Evolutionary conservation across 2,888 invertebrate genomes (phyloP).

Genomic region (Scaptomyza cyrtandrae): DNA sequence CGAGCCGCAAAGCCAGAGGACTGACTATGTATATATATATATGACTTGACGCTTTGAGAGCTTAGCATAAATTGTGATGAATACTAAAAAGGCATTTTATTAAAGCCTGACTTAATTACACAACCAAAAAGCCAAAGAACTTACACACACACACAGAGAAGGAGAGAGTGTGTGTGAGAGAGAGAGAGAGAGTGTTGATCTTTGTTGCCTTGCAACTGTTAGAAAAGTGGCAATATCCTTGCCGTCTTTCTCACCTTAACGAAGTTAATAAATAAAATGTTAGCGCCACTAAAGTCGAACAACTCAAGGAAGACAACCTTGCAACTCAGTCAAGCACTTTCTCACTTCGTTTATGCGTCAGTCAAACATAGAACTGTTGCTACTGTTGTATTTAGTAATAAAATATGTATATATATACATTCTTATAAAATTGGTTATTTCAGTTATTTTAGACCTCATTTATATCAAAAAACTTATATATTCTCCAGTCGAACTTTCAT

Average conservation of each 20-base stretch:
- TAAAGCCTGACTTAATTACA: conserved; percentile 78
- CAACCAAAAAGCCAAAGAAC: conserved; percentile 38
- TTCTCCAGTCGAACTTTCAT: no score
- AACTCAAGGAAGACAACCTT: conserved; percentile 5
- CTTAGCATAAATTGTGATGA: conserved; percentile 82
- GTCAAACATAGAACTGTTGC: neutral
- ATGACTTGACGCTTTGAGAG: conserved; percentile 73
- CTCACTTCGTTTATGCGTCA: conserved; percentile 28
- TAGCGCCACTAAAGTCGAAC: conserved; percentile 28
- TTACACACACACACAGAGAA: conserved; percentile 11
- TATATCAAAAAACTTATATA: no score
- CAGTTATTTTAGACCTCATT: no score
- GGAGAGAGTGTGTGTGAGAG: neutral
- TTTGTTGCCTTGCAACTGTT: conserved; percentile 44
- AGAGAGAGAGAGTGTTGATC: conserved; percentile 27
- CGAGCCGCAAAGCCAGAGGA: conserved; percentile 28
- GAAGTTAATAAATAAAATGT: conserved; percentile 72
- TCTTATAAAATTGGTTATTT: no score
- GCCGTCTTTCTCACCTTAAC: conserved; percentile 63
- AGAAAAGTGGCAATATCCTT: conserved; percentile 47
- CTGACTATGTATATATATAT: conserved; percentile 33
- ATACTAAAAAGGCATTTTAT: conserved; percentile 82
- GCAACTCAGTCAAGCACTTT: neutral
- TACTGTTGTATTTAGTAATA: no score
- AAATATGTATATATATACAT: no score